Percentiles rank a stretch among this genome's conserved stretches.
Conservation (phyloP, 2,113 vertebrate species). For the Xiphorhynchus elegans region DNA sequence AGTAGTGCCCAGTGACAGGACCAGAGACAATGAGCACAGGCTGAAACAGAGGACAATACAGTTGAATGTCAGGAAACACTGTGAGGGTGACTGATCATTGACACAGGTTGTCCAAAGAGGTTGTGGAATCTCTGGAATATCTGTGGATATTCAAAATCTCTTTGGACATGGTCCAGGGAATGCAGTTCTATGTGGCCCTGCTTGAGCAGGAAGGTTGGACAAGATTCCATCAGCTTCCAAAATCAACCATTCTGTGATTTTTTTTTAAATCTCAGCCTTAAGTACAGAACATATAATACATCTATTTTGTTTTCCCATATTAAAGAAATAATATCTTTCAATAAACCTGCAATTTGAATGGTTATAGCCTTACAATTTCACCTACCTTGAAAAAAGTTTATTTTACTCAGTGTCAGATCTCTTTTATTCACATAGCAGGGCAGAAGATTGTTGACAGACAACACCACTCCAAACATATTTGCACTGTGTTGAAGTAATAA, state of each 20-base stretch:
- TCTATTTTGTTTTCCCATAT: neutral
- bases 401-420: neutral
- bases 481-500: neutral
- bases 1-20: neutral
- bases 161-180: neutral
- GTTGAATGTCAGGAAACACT: neutral
- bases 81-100: neutral
- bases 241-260: neutral
- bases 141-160: neutral
- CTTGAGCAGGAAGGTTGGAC: neutral
- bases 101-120: neutral
- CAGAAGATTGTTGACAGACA: neutral
- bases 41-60: neutral
- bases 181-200: rapidly evolving
- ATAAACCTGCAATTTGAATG: neutral
- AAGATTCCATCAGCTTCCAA: neutral
- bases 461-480: neutral
- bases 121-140: neutral
- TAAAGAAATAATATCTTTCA: neutral
- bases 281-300: neutral
- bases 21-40: neutral
- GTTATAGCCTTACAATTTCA: neutral
- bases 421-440: neutral
- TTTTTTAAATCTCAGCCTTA: neutral
- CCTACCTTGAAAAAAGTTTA: neutral